Percentiles rank a stretch among this genome's conserved stretches.
These are phyloP conservation scores for Glyptemys insculpta DNA, from an alignment of 2,797 vertebrate species.

Conservation along the genomic window DNA sequence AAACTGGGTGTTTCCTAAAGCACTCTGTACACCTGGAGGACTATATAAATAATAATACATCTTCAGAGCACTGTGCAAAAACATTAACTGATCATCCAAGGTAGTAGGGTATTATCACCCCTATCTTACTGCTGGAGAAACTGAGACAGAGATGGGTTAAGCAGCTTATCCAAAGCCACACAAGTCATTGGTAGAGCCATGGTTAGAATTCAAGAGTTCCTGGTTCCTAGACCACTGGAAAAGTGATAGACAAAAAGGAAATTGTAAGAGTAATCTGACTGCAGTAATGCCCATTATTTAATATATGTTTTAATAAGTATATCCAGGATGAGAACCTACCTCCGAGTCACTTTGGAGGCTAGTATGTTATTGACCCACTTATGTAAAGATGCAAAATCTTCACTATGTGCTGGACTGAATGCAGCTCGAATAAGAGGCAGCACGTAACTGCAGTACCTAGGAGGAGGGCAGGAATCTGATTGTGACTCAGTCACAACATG, in stretches of 20 bases:
- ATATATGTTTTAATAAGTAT: neutral
- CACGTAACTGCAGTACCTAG: neutral
- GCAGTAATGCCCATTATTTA: neutral
- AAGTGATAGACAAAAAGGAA: neutral
- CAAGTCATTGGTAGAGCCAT: neutral
- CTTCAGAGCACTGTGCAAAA: neutral
- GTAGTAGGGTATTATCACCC: too few relatives aligned
- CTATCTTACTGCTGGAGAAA: too few relatives aligned
- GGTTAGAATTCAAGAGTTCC: neutral
- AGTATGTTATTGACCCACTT: neutral
- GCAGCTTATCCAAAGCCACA: neutral
- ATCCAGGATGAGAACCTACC: neutral
- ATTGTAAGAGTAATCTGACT: neutral
- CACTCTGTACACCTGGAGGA: neutral
- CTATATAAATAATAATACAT: neutral
- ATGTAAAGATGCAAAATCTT: neutral
- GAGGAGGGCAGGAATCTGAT: neutral
- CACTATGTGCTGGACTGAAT: neutral
- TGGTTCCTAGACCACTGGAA: neutral
- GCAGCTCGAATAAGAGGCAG: neutral
- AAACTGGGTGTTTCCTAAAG: neutral
- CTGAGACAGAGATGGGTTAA: neutral
- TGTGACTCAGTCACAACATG: conserved; percentile 27
- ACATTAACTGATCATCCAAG: neutral
- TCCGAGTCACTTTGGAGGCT: fast-evolving